Evolutionary conservation across 1,140 invertebrate genomes (phyloP), one percentile per base, ranked within the genome.

Genomic region (Odontomachus brunneus): DNA sequence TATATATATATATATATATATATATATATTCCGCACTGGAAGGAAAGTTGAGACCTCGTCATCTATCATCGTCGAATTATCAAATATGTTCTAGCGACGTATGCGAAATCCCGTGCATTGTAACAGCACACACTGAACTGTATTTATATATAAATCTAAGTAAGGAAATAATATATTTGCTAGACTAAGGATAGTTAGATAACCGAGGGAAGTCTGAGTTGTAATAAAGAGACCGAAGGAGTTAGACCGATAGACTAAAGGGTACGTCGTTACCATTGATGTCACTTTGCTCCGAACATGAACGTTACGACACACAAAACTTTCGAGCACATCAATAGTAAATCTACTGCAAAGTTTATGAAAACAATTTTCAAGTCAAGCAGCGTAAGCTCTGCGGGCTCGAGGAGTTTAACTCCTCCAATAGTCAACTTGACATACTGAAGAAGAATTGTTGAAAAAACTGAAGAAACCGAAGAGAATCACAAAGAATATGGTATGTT

Each of bases 71-170:
- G 38, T 7, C 55, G 22, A 33, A 24, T 66, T 49, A 75, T 75
- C 15, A 22, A 26, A 49, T 55, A 78, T 51, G 49, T 74, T 24
- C 22, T 49, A 44, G 53, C 57, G 57, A 82, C 24, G 14, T 65
- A 19, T 48, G 65, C n/a, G 14, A 78, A 78, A 33, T 69, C 11
- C 69, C 33, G 24, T 57, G 59, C 80, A 55, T 75, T 82, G n/a
- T 65, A 82, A 49, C 59, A 74, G 24, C 71, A 63, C 71, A 63
- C 33, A n/a, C 11, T 53, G 65, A 67, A 86, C 81, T 89, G 88
- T 89, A 89, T 89, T 89, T 89, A 88, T 88, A 87, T 86, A 89
- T 88, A 91, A 87, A 90, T 89, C 85, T 89, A 83, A 84, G 62
- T 87, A 88, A 91, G 82, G 90, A 89, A 84, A 89, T 89, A 89